phyloP scores from a whole-genome alignment of 2,797 vertebrate genomes.

The Pipistrellus nathusii region DNA sequence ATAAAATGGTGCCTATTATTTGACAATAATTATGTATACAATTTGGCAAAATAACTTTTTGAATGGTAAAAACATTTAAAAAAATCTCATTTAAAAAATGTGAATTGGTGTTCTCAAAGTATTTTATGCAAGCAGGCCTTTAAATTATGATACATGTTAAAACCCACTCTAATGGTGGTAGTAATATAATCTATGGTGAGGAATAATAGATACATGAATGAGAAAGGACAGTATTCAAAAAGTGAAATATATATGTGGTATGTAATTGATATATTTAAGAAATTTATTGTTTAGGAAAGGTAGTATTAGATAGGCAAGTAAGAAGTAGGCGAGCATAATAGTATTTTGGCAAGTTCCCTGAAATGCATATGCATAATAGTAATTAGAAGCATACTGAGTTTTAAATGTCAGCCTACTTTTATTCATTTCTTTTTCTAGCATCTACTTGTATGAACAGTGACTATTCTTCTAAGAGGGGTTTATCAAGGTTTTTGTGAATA shows the following conservation, averaged over 20 bases:
- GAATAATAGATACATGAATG: constrained; percentile 52
- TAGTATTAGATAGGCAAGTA: constrained; percentile 58
- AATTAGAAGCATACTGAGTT: constrained; percentile 63
- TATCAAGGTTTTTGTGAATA: constrained; percentile 59
- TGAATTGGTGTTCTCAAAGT: constrained; percentile 39
- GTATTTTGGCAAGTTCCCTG: constrained; percentile 59
- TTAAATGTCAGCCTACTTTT: constrained; percentile 74
- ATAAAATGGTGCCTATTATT: constrained; percentile 55
- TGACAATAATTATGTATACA: constrained; percentile 60
- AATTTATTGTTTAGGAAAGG: constrained; percentile 60
- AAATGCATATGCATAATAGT: constrained; percentile 43
- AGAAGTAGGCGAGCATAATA: not conserved
- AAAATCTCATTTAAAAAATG: constrained; percentile 61
- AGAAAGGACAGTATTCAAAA: constrained; percentile 60
- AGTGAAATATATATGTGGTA: not conserved
- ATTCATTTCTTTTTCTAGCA: constrained; percentile 60
- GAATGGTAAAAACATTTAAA: constrained; percentile 49
- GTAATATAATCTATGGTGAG: constrained; percentile 35
- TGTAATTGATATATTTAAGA: constrained; percentile 29
- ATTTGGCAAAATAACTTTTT: constrained; percentile 57
- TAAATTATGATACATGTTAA: constrained; percentile 58
- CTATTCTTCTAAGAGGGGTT: constrained; percentile 54
- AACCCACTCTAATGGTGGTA: constrained; percentile 37
- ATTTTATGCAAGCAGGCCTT: constrained; percentile 26
- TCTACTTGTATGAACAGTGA: constrained; percentile 61